Percentiles rank a stretch among this genome's conserved stretches.
Evolutionary conservation across 2,888 invertebrate species (phyloP).

Genomic region (Drosophila yooni): DNA sequence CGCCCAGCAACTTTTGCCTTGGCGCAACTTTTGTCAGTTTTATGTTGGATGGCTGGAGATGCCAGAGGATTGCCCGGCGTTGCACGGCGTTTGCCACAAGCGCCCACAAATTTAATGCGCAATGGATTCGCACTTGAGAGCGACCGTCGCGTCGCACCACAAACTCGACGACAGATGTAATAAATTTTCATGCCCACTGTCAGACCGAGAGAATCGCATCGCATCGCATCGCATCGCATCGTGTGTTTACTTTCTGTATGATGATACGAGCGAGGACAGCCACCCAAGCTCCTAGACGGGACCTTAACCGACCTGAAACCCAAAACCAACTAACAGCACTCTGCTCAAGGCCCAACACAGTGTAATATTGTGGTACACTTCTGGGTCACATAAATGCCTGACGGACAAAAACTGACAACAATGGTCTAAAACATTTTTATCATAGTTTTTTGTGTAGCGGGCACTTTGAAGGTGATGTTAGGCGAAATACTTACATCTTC

Average conservation of each 20-base stretch:
- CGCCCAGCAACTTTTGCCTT: slow-evolving; percentile 57
- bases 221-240: slow-evolving; percentile 16
- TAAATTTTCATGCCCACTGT: slow-evolving; percentile 75
- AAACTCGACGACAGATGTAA: slow-evolving; percentile 46
- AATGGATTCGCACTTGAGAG: slow-evolving; percentile 57
- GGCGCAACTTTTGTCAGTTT: slow-evolving; percentile 66
- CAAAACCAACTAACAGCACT: not conserved
- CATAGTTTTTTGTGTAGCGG: not conserved
- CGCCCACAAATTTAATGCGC: slow-evolving; percentile 68
- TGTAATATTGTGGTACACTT: not conserved
- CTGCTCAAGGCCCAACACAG: not conserved
- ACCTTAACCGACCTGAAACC: slow-evolving; percentile 5
- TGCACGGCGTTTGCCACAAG: slow-evolving; percentile 33
- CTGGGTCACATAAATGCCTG: not conserved
- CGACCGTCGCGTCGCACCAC: slow-evolving; percentile 14
- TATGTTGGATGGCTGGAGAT: slow-evolving; percentile 51
- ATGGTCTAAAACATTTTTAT: not conserved
- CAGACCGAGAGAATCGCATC: slow-evolving; percentile 26
- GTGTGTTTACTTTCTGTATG: slow-evolving; percentile 55
- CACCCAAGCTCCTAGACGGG: not conserved
- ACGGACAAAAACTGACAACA: not conserved
- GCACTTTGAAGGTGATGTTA: not conserved
- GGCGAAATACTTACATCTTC: not conserved
- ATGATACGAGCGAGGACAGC: slow-evolving; percentile 15
- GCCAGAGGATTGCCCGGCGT: slow-evolving; percentile 25